Evolutionary conservation across 2,888 invertebrate species (phyloP).

Genomic region (Gordius sp.): DNA sequence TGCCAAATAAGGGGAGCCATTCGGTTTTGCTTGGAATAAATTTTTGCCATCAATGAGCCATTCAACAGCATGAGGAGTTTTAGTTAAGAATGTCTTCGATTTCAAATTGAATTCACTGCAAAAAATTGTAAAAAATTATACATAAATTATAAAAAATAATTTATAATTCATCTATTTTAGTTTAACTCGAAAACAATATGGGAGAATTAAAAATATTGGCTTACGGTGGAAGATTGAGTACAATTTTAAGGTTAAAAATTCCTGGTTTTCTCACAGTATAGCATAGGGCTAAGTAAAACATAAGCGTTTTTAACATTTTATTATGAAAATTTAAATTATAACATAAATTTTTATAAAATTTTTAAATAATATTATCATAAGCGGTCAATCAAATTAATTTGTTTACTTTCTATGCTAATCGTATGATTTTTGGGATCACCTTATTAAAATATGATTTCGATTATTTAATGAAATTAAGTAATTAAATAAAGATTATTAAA

Average conservation of each 20-base stretch:
- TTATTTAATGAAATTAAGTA: no score
- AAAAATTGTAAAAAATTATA: neutral
- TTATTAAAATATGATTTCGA: no score
- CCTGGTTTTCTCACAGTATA: neutral
- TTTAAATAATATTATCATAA: no score
- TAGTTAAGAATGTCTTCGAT: neutral
- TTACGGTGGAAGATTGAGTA: neutral
- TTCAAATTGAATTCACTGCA: neutral
- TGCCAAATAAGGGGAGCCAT: neutral
- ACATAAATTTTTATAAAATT: no score
- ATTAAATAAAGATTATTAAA: no score
- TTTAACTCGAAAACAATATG: neutral
- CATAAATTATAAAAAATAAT: neutral
- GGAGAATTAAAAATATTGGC: neutral
- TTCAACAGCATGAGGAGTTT: neutral
- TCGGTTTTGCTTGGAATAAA: neutral
- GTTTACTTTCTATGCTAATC: no score
- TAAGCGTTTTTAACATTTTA: no score
- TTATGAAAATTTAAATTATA: neutral
- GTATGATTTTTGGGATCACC: no score
- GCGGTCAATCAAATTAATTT: no score
- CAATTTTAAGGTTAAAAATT: neutral
- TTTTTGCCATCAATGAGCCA: neutral
- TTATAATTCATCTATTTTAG: neutral
- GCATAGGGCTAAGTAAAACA: neutral